phyloP scores from a whole-genome alignment of 2,797 vertebrate species.

The Pangasius djambal region DNA sequence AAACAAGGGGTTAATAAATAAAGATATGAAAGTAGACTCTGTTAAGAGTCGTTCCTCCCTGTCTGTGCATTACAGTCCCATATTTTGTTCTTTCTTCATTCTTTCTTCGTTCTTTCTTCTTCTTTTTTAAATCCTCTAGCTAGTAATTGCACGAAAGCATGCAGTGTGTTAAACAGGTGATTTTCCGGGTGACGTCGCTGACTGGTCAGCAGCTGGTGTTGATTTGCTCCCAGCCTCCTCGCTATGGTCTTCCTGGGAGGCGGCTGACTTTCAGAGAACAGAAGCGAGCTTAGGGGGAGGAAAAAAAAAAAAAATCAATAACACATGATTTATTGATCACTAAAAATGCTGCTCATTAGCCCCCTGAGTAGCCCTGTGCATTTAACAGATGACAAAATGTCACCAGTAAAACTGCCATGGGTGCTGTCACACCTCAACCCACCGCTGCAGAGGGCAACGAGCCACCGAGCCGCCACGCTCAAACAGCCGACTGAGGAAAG shows the following conservation, averaged over 20 bases:
- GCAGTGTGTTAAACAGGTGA: neutral
- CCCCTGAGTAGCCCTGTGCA: constrained; percentile 77
- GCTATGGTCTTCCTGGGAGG: constrained; percentile 58
- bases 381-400: constrained; percentile 84
- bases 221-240: constrained; percentile 45
- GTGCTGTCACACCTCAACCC: constrained; percentile 47
- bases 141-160: neutral
- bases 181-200: constrained; percentile 10
- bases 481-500: neutral
- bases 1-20: neutral
- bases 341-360: constrained; percentile 82
- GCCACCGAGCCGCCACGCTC: neutral
- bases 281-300: constrained; percentile 72
- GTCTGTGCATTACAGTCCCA: neutral
- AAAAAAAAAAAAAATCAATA: constrained; percentile 73
- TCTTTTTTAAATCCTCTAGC: neutral
- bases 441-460: constrained; percentile 36
- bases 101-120: neutral
- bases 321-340: constrained; percentile 86
- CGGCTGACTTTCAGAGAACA: constrained; percentile 78
- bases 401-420: constrained; percentile 64
- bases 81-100: neutral
- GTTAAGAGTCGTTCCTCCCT: neutral
- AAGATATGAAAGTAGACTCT: neutral
- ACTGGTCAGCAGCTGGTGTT: constrained; percentile 57